phyloP scores from a whole-genome alignment of 2,113 vertebrate genomes.

The Casuarius casuarius region DNA sequence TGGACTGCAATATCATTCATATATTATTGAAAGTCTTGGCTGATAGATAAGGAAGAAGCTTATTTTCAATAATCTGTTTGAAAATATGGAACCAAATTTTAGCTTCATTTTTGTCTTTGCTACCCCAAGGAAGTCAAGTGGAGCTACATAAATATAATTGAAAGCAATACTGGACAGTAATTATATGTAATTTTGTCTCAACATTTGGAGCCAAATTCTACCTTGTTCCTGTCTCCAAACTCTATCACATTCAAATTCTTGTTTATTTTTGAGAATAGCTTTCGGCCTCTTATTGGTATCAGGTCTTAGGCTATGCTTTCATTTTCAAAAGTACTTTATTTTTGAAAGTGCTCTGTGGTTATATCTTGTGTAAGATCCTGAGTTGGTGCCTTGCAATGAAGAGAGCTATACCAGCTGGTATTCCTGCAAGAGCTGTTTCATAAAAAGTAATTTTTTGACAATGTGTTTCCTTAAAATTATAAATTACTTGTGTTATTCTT shows the following conservation, averaged over 20 bases:
- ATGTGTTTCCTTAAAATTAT: not conserved
- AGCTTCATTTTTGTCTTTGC: not conserved
- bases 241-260: not conserved
- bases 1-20: accelerated
- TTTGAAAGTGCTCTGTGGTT: not conserved
- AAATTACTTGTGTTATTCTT: not conserved
- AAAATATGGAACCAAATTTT: not conserved
- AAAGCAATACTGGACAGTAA: not conserved
- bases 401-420: not conserved
- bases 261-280: not conserved
- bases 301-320: not conserved
- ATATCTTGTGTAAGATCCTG: not conserved
- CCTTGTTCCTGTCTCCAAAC: not conserved
- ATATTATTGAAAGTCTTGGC: not conserved
- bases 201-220: not conserved
- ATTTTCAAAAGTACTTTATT: not conserved
- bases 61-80: not conserved
- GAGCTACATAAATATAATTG: not conserved
- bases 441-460: not conserved
- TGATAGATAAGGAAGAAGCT: not conserved
- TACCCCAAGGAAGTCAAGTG: not conserved
- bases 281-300: not conserved
- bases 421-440: not conserved
- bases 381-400: not conserved
- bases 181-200: not conserved